Percentiles rank a stretch among this genome's conserved stretches.
phyloP scores from a whole-genome alignment of 1,140 invertebrate species.

The Meloidogyne floridensis region DNA sequence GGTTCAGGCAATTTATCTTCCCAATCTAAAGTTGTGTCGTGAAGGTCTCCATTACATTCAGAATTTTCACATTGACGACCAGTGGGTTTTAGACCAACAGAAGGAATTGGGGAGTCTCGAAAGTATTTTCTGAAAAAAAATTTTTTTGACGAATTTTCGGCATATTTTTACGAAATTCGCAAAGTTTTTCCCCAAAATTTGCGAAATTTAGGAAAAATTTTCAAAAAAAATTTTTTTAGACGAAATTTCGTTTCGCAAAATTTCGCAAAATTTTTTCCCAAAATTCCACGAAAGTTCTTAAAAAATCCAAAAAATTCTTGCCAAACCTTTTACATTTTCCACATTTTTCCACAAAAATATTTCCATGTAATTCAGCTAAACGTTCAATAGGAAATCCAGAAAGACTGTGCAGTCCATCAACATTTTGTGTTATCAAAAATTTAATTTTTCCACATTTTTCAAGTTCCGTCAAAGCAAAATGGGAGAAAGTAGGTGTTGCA shows the following conservation, averaged over 20 bases:
- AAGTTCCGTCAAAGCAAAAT: conserved; percentile 85
- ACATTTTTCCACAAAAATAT: conserved; percentile 95
- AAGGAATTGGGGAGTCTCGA: conserved; percentile 43
- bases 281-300: background rate
- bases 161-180: too few relatives aligned
- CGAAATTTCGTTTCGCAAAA: too few relatives aligned
- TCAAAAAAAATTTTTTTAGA: too few relatives aligned
- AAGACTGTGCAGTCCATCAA: conserved; percentile 91
- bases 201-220: too few relatives aligned
- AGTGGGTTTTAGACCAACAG: conserved; percentile 79
- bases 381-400: conserved; percentile 80
- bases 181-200: too few relatives aligned
- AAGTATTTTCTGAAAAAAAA: conserved; percentile 48
- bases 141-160: background rate
- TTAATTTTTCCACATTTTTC: conserved; percentile 75
- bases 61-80: conserved; percentile 75
- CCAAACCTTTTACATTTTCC: conserved; percentile 81
- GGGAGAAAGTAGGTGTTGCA: conserved; percentile 86
- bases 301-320: conserved; percentile 1
- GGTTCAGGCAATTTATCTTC: conserved; percentile 87
- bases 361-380: conserved; percentile 92
- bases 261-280: too few relatives aligned
- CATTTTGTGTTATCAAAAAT: conserved; percentile 92
- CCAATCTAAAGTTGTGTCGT: conserved; percentile 97
- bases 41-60: conserved; percentile 76